Conservation (phyloP, 2,113 vertebrate genomes). For the Athene noctua region DNA sequence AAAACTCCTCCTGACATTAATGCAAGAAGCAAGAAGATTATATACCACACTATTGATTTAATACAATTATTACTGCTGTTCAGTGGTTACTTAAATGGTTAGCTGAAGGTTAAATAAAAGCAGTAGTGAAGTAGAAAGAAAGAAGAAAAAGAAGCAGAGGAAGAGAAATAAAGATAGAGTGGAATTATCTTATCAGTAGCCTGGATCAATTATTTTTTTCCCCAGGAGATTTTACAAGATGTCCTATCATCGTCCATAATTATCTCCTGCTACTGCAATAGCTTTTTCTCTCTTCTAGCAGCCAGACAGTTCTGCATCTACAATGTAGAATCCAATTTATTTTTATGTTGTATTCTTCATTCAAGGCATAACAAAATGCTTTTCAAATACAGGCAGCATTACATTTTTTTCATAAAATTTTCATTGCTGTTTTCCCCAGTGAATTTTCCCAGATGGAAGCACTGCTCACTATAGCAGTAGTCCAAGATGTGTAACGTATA, state of each 20-base stretch:
- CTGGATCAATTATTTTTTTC: neutral
- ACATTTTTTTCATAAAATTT: neutral
- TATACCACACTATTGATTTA: neutral
- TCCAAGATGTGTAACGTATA: neutral
- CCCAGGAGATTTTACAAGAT: neutral
- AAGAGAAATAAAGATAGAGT: neutral
- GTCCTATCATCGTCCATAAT: neutral
- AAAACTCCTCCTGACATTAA: neutral
- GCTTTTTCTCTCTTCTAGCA: neutral
- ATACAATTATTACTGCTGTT: neutral
- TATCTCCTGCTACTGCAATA: neutral
- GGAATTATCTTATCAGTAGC: slow-evolving; percentile 1
- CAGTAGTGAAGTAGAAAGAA: neutral
- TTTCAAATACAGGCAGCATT: neutral
- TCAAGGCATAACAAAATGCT: neutral
- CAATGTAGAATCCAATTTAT: neutral
- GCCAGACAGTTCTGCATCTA: neutral
- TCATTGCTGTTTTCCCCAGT: neutral
- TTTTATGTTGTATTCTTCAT: neutral
- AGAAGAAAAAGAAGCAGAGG: neutral
- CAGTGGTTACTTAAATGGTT: neutral
- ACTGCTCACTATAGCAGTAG: neutral
- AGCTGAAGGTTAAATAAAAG: slow-evolving; percentile 48
- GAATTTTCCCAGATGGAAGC: neutral
- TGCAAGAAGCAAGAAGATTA: neutral